Conservation (phyloP, 2,797 vertebrate genomes). For the Halcyon chelicuti region DNA sequence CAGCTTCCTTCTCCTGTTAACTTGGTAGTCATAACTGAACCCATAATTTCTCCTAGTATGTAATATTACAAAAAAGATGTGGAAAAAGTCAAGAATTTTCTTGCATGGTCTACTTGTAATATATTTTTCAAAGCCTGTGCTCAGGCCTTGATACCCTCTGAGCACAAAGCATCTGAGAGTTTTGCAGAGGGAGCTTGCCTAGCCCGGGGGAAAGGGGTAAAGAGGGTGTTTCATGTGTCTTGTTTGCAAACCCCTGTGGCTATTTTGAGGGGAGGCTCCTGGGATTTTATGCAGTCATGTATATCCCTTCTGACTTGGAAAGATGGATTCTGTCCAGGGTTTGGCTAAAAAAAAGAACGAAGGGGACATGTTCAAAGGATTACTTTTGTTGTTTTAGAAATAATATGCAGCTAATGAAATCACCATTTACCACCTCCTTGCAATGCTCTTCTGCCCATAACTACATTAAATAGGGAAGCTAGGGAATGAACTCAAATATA, state of each 20-base stretch:
- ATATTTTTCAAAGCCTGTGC: neutral
- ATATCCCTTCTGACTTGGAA: slow-evolving; percentile 18
- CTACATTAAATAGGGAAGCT: neutral
- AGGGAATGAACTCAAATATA: accelerated
- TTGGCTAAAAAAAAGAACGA: neutral
- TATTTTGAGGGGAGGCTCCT: slow-evolving; percentile 12
- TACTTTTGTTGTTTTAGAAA: neutral
- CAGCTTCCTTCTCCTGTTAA: neutral
- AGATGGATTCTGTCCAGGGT: slow-evolving; percentile 17
- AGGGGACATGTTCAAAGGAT: neutral
- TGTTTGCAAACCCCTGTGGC: slow-evolving; percentile 48
- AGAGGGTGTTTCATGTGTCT: slow-evolving; percentile 20
- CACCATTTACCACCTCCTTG: neutral
- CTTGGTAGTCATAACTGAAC: neutral
- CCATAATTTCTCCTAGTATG: neutral
- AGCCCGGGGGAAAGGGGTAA: neutral
- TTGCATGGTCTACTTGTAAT: neutral
- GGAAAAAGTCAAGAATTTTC: neutral
- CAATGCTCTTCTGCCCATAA: neutral
- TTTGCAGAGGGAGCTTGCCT: neutral
- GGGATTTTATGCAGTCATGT: slow-evolving; percentile 12
- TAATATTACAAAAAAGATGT: neutral
- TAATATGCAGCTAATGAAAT: neutral
- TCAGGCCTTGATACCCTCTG: neutral
- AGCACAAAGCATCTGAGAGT: neutral